phyloP scores from a whole-genome alignment of 2,888 invertebrate genomes.

The Drosophila dives region DNA sequence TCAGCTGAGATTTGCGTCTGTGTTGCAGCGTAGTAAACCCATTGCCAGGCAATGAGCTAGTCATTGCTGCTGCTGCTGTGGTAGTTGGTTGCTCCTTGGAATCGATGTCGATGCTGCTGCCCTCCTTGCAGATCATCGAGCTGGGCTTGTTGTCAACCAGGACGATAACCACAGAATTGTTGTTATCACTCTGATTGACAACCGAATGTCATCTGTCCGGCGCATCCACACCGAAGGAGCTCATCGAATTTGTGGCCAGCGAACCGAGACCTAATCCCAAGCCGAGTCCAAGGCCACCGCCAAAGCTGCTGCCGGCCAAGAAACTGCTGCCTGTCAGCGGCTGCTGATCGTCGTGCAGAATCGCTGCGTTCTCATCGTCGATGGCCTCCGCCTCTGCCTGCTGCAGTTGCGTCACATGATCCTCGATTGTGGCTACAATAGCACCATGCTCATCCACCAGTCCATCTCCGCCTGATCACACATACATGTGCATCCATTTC shows the following conservation, averaged over 20 bases:
- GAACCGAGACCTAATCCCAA: constrained; percentile 18
- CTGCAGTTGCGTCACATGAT: constrained; percentile 66
- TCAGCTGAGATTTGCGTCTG: constrained; percentile 83
- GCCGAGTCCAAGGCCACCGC: constrained; percentile 40
- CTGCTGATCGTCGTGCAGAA: constrained; percentile 83
- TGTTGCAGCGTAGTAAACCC: constrained; percentile 81
- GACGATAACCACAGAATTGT: constrained; percentile 84
- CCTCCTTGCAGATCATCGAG: constrained; percentile 84
- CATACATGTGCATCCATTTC: constrained; percentile 4
- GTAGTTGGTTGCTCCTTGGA: constrained; percentile 40
- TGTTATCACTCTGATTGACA: constrained; percentile 83
- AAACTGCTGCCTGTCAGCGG: constrained; percentile 83
- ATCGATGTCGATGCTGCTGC: constrained; percentile 70
- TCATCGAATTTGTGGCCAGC: constrained; percentile 72
- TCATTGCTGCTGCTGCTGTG: constrained; percentile 49
- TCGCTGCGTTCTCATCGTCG: constrained; percentile 82
- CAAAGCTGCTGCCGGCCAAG: constrained; percentile 77
- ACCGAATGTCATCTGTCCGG: constrained; percentile 84
- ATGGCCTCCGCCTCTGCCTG: constrained; percentile 82
- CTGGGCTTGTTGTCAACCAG: constrained; percentile 85
- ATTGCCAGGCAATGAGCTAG: constrained; percentile 55
- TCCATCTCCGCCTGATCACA: constrained; percentile 31
- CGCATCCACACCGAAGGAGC: constrained; percentile 72
- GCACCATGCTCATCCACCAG: constrained; percentile 67
- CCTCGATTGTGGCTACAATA: constrained; percentile 82